phyloP scores from a whole-genome alignment of 2,113 vertebrate genomes.

The Buteo buteo region DNA sequence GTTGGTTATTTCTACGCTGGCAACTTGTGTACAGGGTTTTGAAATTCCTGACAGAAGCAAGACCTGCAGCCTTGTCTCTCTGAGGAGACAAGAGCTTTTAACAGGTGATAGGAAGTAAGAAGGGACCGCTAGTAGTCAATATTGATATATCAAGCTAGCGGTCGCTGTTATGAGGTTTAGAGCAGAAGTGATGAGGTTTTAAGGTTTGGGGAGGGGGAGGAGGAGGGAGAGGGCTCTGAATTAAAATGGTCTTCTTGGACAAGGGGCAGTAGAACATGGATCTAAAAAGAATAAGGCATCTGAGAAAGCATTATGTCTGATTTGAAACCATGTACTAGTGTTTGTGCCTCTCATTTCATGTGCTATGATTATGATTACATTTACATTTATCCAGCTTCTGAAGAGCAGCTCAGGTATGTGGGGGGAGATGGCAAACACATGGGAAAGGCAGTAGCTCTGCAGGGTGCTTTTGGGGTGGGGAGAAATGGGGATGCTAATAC shows the following conservation, averaged over 20 bases:
- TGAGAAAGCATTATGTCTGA: neutral
- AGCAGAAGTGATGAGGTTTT: neutral
- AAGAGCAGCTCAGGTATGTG: neutral
- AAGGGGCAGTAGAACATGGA: neutral
- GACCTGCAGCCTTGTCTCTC: neutral
- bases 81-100: neutral
- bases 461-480: neutral
- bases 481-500: neutral
- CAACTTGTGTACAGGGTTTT: neutral
- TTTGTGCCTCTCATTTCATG: neutral
- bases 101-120: neutral
- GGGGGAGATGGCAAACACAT: neutral
- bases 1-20: neutral
- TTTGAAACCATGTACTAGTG: neutral
- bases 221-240: neutral
- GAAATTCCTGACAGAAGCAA: neutral
- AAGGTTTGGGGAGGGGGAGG: neutral
- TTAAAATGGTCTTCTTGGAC: neutral
- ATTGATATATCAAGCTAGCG: neutral
- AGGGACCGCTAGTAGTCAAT: neutral
- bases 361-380: neutral
- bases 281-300: neutral
- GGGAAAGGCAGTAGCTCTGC: neutral
- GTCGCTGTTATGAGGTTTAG: neutral
- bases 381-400: neutral